phyloP scores from a whole-genome alignment of 2,797 vertebrate genomes.

The Phoebastria nigripes region DNA sequence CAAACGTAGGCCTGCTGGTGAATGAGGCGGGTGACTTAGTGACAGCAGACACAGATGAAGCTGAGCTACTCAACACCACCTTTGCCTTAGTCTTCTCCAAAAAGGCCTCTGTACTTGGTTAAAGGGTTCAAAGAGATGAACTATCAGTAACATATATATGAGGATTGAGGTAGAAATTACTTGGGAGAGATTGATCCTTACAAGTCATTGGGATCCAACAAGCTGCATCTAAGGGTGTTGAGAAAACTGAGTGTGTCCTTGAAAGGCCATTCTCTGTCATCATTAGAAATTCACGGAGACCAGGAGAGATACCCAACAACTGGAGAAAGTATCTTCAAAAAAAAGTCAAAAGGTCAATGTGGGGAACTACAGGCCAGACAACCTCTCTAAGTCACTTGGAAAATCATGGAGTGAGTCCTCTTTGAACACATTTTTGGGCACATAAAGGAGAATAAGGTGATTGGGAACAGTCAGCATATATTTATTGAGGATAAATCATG shows the following conservation, averaged over 20 bases:
- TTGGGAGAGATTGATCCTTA: background rate
- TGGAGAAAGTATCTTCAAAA: background rate
- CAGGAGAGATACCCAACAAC: background rate
- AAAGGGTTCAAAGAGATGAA: background rate
- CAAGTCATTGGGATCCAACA: background rate
- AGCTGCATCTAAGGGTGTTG: background rate
- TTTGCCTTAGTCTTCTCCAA: background rate
- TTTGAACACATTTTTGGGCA: background rate
- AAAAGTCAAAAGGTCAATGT: background rate
- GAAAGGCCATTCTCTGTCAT: background rate
- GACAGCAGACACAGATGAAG: background rate
- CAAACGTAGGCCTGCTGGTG: background rate
- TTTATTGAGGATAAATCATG: background rate
- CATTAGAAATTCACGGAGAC: background rate
- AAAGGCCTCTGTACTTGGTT: background rate
- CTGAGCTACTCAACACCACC: background rate
- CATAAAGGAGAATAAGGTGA: background rate
- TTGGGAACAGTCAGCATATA: background rate
- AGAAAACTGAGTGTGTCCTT: background rate
- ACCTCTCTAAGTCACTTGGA: background rate
- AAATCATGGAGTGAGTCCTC: background rate
- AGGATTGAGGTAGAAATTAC: background rate
- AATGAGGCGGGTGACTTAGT: background rate
- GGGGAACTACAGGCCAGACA: background rate
- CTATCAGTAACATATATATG: background rate